Conservation (phyloP, 1,140 invertebrate genomes). For the Thalassaphorura encarpata region DNA sequence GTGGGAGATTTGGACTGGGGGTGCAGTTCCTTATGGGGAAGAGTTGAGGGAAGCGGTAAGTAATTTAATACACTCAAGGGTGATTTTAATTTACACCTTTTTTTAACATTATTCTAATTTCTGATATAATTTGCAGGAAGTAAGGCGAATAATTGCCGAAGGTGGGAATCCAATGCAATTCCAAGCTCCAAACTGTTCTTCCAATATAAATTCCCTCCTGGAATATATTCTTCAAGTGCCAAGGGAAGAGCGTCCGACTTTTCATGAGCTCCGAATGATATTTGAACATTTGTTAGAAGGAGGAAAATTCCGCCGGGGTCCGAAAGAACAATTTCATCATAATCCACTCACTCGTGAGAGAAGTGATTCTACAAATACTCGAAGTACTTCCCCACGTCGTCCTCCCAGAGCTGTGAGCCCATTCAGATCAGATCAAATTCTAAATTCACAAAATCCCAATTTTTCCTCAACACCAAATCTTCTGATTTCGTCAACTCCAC, state of each 20-base stretch:
- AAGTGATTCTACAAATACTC: too few relatives aligned
- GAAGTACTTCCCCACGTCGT: too few relatives aligned
- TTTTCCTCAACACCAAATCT: too few relatives aligned
- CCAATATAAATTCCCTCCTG: not conserved
- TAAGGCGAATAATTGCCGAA: constrained; percentile 12
- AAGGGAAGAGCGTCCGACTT: constrained; percentile 4
- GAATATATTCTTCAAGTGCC: constrained; percentile 2
- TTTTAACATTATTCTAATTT: not conserved
- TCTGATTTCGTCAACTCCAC: too few relatives aligned
- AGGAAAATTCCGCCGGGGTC: too few relatives aligned
- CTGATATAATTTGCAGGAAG: constrained; percentile 5
- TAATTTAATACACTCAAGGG: not conserved
- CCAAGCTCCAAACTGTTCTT: constrained; percentile 7
- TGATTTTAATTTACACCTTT: not conserved
- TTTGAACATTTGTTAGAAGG: too few relatives aligned
- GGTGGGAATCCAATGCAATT: constrained; percentile 11
- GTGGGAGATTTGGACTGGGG: constrained; percentile 17
- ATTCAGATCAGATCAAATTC: too few relatives aligned
- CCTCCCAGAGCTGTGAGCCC: too few relatives aligned
- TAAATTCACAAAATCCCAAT: too few relatives aligned
- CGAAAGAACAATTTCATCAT: too few relatives aligned
- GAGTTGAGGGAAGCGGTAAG: constrained; percentile 17
- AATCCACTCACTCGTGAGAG: too few relatives aligned
- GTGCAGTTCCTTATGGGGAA: constrained; percentile 16
- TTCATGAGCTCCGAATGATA: too few relatives aligned